phyloP scores from a whole-genome alignment of 2,888 invertebrate species.

The Hipparchia sbordonii region DNA sequence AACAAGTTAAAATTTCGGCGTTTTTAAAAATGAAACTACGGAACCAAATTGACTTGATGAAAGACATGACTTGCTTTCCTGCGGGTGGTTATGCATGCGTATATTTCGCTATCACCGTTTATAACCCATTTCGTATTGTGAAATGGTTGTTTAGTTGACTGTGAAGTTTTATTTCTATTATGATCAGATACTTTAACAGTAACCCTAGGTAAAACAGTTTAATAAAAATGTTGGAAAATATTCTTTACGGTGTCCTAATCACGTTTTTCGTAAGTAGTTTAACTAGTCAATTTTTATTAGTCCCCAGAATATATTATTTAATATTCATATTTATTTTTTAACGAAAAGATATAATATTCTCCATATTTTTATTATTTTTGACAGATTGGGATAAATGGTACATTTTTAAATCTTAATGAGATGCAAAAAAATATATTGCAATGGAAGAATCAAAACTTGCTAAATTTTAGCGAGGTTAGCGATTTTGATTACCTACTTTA shows the following conservation, averaged over 20 bases:
- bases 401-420: constrained; percentile 69
- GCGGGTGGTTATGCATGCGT: background rate
- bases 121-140: background rate
- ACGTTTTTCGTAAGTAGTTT: constrained; percentile 56
- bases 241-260: constrained; percentile 55
- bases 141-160: constrained; percentile 3
- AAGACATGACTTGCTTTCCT: background rate
- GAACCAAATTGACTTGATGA: background rate
- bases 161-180: constrained; percentile 12
- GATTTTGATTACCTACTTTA: constrained; percentile 27
- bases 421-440: constrained; percentile 68
- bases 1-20: background rate
- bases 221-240: constrained; percentile 49
- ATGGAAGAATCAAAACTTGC: constrained; percentile 69
- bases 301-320: background rate
- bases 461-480: constrained; percentile 74
- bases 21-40: background rate
- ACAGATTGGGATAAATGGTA: constrained; percentile 67
- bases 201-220: background rate
- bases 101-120: constrained; percentile 18
- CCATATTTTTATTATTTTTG: constrained; percentile 40
- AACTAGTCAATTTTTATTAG: background rate
- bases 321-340: background rate
- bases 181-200: background rate
- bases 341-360: background rate